Base-by-base conservation (phyloP, 2,113 vertebrate species). In the Sula dactylatra region DNA sequence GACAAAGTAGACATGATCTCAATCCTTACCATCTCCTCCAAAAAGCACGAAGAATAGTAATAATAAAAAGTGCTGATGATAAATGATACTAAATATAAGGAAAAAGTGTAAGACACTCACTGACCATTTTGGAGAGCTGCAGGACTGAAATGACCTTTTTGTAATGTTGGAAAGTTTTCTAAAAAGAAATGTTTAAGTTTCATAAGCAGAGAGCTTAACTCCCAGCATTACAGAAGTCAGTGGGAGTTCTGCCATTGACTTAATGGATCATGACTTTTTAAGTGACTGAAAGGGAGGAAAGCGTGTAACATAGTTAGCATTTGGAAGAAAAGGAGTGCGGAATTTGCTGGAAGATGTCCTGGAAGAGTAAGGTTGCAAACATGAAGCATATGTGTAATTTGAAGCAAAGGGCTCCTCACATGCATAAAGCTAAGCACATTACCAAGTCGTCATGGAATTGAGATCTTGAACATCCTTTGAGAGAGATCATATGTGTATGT, bases 231-330 rank as follows among this genome's bases (percentile, higher is more conserved):
- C 84, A 82, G 78, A 86, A 96, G 86, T 92, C 86, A 89, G 65
- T 79, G 65, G 89, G 91, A 96, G 81, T 76, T 84, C 85, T 96
- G 94, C 83, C 88, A 81, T n/a, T 89, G 89, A 81, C 72, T 96
- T 82, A 67, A 76, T 2, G 10, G 62, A 90, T 76, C 66, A 56
- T 58, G 62, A 9, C 69, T 93, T 92, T 90, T 82, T 65, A 64
- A 90, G 62, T 76, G 66, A 77, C 58, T 88, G 78, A 72, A 91
- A 93, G 66, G 78, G 49, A 94, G 70, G 52, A 64, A 85, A 90
- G 58, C 10, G 2, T 88, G 82, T 58, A 79, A 47, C 19, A 8
- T 50, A 79, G 47, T 61, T 88, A 6, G 4, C 54, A 73, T 90
- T 86, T 90, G 61, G 70, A 96, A 89, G 49, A 84, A 94, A 94